Evolutionary conservation across 2,888 invertebrate genomes (phyloP).

Genomic region (Aricia artaxerxes): DNA sequence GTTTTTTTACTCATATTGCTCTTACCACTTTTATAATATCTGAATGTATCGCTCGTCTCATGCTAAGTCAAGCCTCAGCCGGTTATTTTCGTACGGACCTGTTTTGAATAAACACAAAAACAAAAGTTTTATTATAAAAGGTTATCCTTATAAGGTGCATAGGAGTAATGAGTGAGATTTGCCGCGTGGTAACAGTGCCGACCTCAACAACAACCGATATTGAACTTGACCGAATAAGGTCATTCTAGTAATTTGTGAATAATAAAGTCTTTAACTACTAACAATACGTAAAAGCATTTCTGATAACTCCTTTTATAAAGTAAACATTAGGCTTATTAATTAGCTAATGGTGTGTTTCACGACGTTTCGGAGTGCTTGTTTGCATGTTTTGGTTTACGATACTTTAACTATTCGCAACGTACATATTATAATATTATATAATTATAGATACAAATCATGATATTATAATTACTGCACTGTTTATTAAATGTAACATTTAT

Average conservation of each 20-base stretch:
- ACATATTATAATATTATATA: no score
- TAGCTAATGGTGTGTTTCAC: background rate
- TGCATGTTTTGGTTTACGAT: background rate
- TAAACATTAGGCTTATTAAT: background rate
- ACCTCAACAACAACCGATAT: background rate
- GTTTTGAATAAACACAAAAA: constrained; percentile 17
- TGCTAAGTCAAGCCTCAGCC: background rate
- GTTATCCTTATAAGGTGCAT: constrained; percentile 14
- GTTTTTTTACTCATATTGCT: background rate
- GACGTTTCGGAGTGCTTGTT: background rate
- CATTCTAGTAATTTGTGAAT: constrained; percentile 10
- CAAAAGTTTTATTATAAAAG: constrained; percentile 15
- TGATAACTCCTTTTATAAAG: background rate
- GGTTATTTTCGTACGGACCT: constrained; percentile 16
- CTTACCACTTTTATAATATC: background rate
- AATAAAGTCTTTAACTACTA: background rate
- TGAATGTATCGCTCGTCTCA: background rate
- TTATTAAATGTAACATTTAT: background rate
- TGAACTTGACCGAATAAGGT: constrained; percentile 23
- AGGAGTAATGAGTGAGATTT: background rate
- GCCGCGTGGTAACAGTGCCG: background rate
- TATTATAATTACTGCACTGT: background rate
- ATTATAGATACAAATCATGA: no score
- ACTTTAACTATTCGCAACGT: background rate
- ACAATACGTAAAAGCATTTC: background rate